phyloP scores from a whole-genome alignment of 1,140 invertebrate genomes.

The Triops longicaudatus region DNA sequence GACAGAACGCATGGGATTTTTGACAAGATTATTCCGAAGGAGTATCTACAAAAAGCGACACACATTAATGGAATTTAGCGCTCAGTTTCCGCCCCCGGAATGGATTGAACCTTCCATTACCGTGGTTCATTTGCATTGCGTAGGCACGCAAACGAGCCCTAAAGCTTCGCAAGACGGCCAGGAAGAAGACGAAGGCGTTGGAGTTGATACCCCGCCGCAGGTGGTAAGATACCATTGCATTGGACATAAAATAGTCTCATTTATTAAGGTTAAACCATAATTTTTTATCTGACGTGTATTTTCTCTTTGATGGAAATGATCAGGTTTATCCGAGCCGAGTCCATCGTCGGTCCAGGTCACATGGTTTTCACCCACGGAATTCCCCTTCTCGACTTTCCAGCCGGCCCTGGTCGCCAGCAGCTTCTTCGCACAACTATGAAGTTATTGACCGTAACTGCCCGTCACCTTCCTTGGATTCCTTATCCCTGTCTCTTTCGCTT shows the following conservation, averaged over 20 bases:
- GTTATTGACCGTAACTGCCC: slow-evolving; percentile 11
- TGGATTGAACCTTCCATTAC: slow-evolving; percentile 23
- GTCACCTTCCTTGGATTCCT: not conserved
- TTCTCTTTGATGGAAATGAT: not conserved
- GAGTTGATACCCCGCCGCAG: slow-evolving; percentile 18
- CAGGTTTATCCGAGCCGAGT: not conserved
- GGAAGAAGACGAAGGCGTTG: slow-evolving; percentile 19
- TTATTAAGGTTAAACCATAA: not conserved
- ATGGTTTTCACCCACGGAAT: not conserved
- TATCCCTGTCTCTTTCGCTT: slow-evolving; percentile 6
- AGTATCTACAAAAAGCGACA: slow-evolving; percentile 23
- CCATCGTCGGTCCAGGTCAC: not conserved
- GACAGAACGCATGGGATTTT: slow-evolving; percentile 26
- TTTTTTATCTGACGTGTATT: not conserved
- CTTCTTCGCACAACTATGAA: slow-evolving; percentile 15
- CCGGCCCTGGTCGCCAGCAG: slow-evolving; percentile 22
- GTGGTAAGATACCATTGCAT: not conserved
- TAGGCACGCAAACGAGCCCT: slow-evolving; percentile 24
- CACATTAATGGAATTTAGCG: slow-evolving; percentile 23
- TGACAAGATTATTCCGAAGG: slow-evolving; percentile 27
- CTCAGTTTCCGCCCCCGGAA: slow-evolving; percentile 29
- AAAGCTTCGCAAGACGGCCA: not conserved
- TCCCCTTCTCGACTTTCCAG: not conserved
- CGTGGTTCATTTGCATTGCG: slow-evolving; percentile 26
- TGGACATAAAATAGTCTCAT: not conserved